A percentile compares a stretch with the other conserved stretches of the same genome.
Conservation (phyloP, 2,888 invertebrate species). For the Melanchra persicariae region DNA sequence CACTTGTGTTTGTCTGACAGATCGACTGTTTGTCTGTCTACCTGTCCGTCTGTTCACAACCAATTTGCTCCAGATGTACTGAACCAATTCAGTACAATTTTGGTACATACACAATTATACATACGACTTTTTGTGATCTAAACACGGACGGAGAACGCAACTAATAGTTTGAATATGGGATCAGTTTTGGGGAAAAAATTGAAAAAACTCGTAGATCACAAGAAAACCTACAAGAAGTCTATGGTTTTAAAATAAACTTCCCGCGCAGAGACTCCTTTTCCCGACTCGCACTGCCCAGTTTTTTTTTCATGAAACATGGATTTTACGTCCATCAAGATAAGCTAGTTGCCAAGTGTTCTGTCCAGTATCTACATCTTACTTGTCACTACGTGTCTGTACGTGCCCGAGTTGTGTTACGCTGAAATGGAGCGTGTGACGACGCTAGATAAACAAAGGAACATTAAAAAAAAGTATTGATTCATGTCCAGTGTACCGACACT, state of each 20-base stretch:
- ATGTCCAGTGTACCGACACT: conserved; percentile 15
- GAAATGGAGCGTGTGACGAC: conserved; percentile 43
- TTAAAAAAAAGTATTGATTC: conserved; percentile 43
- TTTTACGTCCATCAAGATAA: conserved; percentile 28
- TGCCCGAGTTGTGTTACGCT: conserved; percentile 36
- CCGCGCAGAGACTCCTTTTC: no score
- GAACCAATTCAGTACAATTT: neutral
- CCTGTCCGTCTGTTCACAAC: no score
- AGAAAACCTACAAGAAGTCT: neutral
- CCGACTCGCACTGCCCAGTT: neutral
- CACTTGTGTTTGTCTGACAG: no score
- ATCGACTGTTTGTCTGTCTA: no score
- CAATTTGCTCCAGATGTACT: neutral
- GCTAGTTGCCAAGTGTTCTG: conserved; percentile 28
- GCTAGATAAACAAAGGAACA: conserved; percentile 29
- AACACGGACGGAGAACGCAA: neutral
- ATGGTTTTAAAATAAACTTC: no score
- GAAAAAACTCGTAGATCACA: neutral
- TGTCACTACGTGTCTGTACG: conserved; percentile 22
- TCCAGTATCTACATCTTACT: conserved; percentile 29
- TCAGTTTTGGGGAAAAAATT: neutral
- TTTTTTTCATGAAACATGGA: conserved; percentile 32
- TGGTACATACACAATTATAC: neutral
- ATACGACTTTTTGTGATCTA: neutral
- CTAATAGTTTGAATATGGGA: neutral